Conservation (phyloP, 2,797 vertebrate species). For the Cossypha polioptera region DNA sequence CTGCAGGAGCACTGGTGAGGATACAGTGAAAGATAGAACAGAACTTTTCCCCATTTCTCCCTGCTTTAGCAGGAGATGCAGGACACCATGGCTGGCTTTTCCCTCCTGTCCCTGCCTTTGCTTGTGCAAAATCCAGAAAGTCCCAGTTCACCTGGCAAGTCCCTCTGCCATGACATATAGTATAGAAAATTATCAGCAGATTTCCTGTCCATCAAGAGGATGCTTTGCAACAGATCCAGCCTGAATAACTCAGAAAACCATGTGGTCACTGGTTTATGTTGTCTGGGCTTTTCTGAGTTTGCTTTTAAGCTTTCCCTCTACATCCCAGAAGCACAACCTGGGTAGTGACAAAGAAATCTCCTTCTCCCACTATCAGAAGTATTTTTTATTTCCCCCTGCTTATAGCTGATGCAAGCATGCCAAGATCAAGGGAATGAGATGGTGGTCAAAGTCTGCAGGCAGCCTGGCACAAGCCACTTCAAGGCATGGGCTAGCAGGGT, state of each 20-base stretch:
- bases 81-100: neutral
- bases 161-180: neutral
- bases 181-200: neutral
- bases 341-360: neutral
- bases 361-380: neutral
- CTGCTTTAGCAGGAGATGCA: neutral
- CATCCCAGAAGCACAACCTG: neutral
- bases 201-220: neutral
- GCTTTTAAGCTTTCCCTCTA: neutral
- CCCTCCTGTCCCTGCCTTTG: neutral
- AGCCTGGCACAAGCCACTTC: neutral
- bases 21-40: neutral
- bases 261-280: neutral
- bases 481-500: rapidly evolving
- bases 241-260: neutral
- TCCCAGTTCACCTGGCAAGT: neutral
- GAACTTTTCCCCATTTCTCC: neutral
- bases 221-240: neutral
- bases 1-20: neutral
- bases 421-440: neutral
- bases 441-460: neutral
- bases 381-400: neutral
- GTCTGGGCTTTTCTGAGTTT: neutral
- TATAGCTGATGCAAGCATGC: neutral
- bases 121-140: neutral